phyloP scores from a whole-genome alignment of 1,140 invertebrate species.

The Centruroides vittatus region DNA sequence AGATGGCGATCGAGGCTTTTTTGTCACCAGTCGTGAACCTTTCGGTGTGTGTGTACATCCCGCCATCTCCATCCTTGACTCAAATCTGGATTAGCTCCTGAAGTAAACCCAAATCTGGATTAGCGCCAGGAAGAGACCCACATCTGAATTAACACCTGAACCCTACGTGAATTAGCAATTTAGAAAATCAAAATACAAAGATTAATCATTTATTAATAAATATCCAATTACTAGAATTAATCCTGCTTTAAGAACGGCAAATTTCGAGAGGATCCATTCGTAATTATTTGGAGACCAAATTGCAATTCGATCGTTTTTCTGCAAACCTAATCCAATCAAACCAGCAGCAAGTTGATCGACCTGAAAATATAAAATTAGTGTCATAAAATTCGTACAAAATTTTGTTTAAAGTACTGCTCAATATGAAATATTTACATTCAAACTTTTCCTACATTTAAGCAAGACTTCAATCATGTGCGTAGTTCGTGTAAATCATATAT shows the following conservation, averaged over 20 bases:
- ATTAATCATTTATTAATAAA: too few relatives aligned
- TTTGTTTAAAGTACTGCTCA: too few relatives aligned
- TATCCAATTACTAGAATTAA: constrained; percentile 13
- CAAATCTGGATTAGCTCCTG: too few relatives aligned
- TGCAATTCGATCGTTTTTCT: constrained; percentile 65
- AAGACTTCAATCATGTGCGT: background rate
- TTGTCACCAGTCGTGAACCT: too few relatives aligned
- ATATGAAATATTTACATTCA: background rate
- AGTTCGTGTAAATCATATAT: background rate
- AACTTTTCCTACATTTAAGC: background rate
- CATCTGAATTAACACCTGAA: too few relatives aligned
- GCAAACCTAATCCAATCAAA: constrained; percentile 55
- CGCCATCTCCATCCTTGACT: too few relatives aligned
- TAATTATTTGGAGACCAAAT: constrained; percentile 75
- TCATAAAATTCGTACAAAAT: background rate
- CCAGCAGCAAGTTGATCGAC: constrained; percentile 65
- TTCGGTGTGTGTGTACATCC: too few relatives aligned
- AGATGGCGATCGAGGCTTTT: too few relatives aligned
- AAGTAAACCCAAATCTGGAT: too few relatives aligned
- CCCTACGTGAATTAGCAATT: too few relatives aligned
- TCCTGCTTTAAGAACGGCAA: constrained; percentile 65
- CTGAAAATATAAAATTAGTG: constrained; percentile 27
- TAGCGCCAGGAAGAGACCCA: too few relatives aligned
- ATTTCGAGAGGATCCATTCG: constrained; percentile 63
- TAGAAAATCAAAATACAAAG: too few relatives aligned